Conservation (phyloP, 1,140 invertebrate genomes). For the Cecropterus lyciades region DNA sequence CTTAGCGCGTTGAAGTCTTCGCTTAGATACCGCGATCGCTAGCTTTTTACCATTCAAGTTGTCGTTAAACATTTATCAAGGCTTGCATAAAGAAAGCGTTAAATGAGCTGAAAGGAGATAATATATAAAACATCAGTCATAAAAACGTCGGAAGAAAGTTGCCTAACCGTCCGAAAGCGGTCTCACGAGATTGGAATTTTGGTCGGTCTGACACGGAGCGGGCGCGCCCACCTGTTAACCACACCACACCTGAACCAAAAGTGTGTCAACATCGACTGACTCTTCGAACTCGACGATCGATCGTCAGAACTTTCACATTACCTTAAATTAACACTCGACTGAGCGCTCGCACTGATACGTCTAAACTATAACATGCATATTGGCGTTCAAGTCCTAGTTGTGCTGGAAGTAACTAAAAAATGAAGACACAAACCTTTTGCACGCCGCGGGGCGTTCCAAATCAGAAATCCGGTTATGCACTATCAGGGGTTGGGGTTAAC, state of each 20-base stretch:
- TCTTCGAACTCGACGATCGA: constrained; percentile 73
- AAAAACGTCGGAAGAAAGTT: constrained; percentile 71
- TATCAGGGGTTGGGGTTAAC: constrained; percentile 81
- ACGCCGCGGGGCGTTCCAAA: constrained; percentile 70
- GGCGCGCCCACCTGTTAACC: constrained; percentile 70
- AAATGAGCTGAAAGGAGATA: constrained; percentile 37
- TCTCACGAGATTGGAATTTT: constrained; percentile 78
- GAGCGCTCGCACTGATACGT: constrained; percentile 49
- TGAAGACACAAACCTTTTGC: constrained; percentile 64
- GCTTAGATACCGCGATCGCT: constrained; percentile 48
- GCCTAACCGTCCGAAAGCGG: constrained; percentile 65
- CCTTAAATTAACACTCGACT: constrained; percentile 74
- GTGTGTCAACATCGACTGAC: constrained; percentile 74
- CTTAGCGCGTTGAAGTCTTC: constrained; percentile 79
- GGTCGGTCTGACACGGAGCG: constrained; percentile 57
- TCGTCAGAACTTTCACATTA: constrained; percentile 81
- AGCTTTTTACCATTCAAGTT: constrained; percentile 42
- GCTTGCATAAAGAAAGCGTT: constrained; percentile 30
- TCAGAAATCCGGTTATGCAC: constrained; percentile 79
- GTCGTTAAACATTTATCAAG: constrained; percentile 34
- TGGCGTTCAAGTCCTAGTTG: constrained; percentile 8
- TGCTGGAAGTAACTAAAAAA: constrained; percentile 31
- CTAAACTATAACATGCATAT: constrained; percentile 50
- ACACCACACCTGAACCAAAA: constrained; percentile 77
- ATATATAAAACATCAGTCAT: constrained; percentile 41